Evolutionary conservation across 2,797 vertebrate genomes (phyloP), one percentile per base, ranked within the genome.

Genomic region (Oreonectes daqikongensis): DNA sequence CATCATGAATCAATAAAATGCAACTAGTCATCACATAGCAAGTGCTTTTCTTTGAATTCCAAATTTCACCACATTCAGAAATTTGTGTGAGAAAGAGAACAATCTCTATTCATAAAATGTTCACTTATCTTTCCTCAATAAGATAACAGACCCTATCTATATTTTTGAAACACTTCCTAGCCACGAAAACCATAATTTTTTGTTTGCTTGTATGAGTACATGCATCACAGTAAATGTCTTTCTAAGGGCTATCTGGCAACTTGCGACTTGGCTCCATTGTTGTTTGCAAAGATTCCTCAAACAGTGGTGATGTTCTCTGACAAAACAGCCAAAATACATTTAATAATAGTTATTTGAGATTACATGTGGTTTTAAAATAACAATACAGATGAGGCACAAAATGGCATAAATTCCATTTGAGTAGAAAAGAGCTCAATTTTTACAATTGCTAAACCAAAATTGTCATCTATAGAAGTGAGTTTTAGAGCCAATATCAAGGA

Each of bases 391-490:
- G 1, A 70, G 26, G 17, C 10, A 4, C n/a, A 67, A 52, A 69
- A 69, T 50, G 1, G 55, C 20, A 12, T 42, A 10, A 20, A 52
- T 52, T 69, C n/a, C 14, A 70, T 64, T 70, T 30, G 46, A 70
- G 24, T 42, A 30, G 59, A 70, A 77, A 53, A 77, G 24, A 52
- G 67, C 67, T 12, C 44, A 55, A 55, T 77, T 63, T 64, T 17
- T 42, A n/a, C 67, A 77, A 77, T 17, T 63, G 42, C 57, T 70
- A 53, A 77, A 69, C 75, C 75, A 38, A 63, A 70, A 64, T 32
- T 9, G 67, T 77, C 44, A 30, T 40, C 55, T 77, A 30, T 64
- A 77, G 46, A 48, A 77, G 57, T 30, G 66, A 63, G 42, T 63
- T 35, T 59, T 18, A 68, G 57, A 63, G 75, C 57, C 40, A 69